Percentiles rank a stretch among this genome's conserved stretches.
phyloP scores from a whole-genome alignment of 2,113 vertebrate species.

The Macheiramphus alcinus region DNA sequence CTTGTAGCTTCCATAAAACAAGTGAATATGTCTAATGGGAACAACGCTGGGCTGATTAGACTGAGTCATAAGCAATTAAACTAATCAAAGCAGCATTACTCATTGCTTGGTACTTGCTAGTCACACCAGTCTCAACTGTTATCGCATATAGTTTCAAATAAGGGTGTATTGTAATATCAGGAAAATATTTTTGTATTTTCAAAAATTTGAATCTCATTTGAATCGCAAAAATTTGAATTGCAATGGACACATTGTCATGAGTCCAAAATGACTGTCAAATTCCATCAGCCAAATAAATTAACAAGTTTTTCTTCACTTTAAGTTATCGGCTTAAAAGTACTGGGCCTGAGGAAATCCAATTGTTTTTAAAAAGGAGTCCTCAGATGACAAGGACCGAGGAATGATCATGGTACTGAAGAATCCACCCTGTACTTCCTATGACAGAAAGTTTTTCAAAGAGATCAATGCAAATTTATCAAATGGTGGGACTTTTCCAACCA shows the following conservation, averaged over 20 bases:
- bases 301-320: not conserved
- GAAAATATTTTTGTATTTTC: not conserved
- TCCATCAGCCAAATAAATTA: not conserved
- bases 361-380: not conserved
- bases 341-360: not conserved
- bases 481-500: not conserved
- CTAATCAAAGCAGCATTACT: not conserved
- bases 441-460: not conserved
- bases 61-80: not conserved
- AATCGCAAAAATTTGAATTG: too few species aligned
- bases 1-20: not conserved
- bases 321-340: not conserved
- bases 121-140: not conserved
- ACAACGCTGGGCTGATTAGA: not conserved
- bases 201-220: not conserved
- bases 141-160: not conserved
- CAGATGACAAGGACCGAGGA: rapidly evolving
- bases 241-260: not conserved
- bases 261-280: not conserved
- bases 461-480: not conserved
- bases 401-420: not conserved
- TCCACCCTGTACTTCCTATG: not conserved
- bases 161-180: not conserved
- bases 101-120: not conserved
- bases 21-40: not conserved